Percentiles rank a stretch among this genome's conserved stretches.
phyloP scores from a whole-genome alignment of 2,113 vertebrate genomes.

The Spea multiplicata region DNA sequence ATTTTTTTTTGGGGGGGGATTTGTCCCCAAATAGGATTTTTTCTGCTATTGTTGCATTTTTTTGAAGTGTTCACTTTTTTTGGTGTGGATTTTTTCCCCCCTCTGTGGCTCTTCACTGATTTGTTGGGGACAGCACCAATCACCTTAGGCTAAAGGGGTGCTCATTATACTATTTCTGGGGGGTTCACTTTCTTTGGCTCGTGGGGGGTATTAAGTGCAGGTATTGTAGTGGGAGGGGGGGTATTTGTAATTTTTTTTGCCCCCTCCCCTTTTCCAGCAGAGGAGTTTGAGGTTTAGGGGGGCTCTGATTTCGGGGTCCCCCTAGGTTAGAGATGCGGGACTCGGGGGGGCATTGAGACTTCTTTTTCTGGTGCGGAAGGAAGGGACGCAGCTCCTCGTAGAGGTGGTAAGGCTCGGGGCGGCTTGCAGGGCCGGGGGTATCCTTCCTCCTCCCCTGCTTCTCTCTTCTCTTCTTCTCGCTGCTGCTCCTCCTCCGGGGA shows the following conservation, averaged over 20 bases:
- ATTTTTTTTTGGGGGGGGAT: too few relatives aligned
- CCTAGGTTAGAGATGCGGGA: slow-evolving; percentile 74
- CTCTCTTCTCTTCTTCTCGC: slow-evolving; percentile 12
- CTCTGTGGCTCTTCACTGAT: neutral
- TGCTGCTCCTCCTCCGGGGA: slow-evolving; percentile 39
- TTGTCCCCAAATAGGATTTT: neutral
- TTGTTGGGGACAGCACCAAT: neutral
- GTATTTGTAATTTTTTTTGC: neutral
- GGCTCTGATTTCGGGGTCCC: slow-evolving; percentile 16
- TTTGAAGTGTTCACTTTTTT: neutral
- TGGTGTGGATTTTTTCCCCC: neutral
- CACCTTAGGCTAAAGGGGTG: neutral
- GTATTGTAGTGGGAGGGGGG: neutral
- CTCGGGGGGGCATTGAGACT: slow-evolving; percentile 64
- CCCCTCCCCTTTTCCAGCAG: neutral
- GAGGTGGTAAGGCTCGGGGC: slow-evolving; percentile 33
- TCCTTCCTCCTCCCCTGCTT: slow-evolving; percentile 11
- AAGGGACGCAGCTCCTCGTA: slow-evolving; percentile 32
- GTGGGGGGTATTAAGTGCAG: neutral
- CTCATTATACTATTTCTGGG: neutral
- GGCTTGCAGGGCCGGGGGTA: slow-evolving; percentile 24
- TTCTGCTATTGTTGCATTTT: neutral
- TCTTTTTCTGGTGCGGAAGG: slow-evolving; percentile 27
- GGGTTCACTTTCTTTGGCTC: neutral
- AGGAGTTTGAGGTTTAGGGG: slow-evolving; percentile 9